Evolutionary conservation across 2,888 invertebrate species (phyloP), one percentile per base, ranked within the genome.

Genomic region (Scaptomyza caliginosa): DNA sequence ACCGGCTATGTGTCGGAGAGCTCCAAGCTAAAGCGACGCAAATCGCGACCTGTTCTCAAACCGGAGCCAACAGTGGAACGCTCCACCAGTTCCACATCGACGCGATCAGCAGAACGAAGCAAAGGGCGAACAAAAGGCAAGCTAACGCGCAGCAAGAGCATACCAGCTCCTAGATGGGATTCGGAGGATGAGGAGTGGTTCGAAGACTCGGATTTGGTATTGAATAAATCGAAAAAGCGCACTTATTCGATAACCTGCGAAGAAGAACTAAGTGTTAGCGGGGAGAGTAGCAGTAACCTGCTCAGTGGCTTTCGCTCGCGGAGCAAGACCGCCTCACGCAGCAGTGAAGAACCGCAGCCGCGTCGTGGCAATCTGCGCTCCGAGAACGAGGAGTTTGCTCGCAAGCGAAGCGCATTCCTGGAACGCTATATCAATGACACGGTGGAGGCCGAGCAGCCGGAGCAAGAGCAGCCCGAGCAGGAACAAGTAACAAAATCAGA

Each of bases 301-400:
- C n/a, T n/a, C 1, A 42, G 56, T 4, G 24, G 56, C 13, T 59
- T 52, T 16, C 88, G 89, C 6, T 86, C 88, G 0, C 88, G 90
- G 48, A 91, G 91, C 65, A 90, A 90, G 43, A 90, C 90, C n/a
- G 70, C 81, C 4, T 77, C 80, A 4, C 6, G 67, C 7, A 72
- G 63, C 55, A 65, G 57, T 17, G 85, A 85, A 17, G 86, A 82
- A 10, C 64, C 45, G 1, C 50, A 58, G 2, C 62, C 75, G 2
- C 89, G 83, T 36, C 86, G 91, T 11, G 86, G 93, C 48, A 93
- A 94, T 57, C 93, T 94, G 92, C 91, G 94, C 54, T 94, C 94
- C 6, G 94, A 94, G 83, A 94, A 94, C 78, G 93, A 93, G 8
- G 94, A 94, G 43, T 94, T 94, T 91, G 93, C 93, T 0, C 92